These are phyloP conservation scores for Gallinago nigripennis DNA, from an alignment of 2,797 vertebrate genomes.

Conservation along the genomic window DNA sequence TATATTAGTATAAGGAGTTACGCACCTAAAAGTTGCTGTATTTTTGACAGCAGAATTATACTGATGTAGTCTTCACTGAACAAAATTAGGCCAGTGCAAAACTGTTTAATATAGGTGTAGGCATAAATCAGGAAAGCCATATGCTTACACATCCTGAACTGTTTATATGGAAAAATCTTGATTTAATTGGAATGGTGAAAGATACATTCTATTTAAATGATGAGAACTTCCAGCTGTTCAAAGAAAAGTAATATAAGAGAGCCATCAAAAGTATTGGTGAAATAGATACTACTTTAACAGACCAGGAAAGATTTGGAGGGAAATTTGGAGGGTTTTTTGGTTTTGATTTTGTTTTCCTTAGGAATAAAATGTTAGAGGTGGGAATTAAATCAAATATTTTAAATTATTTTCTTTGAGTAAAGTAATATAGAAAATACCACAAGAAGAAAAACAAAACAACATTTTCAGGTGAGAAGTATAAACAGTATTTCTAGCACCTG, in stretches of 20 bases:
- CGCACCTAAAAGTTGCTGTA: background rate
- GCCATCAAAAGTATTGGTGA: background rate
- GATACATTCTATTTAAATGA: background rate
- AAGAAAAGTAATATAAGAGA: background rate
- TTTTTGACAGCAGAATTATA: background rate
- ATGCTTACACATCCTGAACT: background rate
- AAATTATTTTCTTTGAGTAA: background rate
- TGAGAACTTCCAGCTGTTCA: background rate
- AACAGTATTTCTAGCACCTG: background rate
- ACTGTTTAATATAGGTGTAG: background rate
- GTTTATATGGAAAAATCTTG: background rate
- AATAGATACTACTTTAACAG: background rate
- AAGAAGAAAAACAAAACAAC: background rate
- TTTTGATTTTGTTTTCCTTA: background rate
- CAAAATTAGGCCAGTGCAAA: background rate
- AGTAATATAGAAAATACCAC: background rate
- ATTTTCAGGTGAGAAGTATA: background rate
- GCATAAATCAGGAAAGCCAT: background rate
- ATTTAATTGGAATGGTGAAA: background rate
- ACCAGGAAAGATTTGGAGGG: background rate
- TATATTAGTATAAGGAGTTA: background rate
- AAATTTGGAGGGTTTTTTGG: background rate
- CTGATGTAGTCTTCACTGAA: background rate
- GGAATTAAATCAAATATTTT: background rate
- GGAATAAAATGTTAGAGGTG: background rate